These are phyloP conservation scores for Zaprionus gabonicus DNA, from an alignment of 1,140 invertebrate genomes.

Conservation along the genomic window DNA sequence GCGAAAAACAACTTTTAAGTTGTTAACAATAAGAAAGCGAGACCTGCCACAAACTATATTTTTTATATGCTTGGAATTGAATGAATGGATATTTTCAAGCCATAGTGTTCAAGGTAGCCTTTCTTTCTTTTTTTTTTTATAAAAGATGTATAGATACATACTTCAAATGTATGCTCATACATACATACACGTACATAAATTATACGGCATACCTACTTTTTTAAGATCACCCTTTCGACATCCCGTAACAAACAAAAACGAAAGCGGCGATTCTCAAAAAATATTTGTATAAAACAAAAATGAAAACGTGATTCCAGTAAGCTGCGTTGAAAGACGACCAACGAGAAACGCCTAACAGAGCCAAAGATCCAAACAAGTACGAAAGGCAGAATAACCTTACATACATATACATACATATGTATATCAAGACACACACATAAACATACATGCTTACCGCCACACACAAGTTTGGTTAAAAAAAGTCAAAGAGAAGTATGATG, in stretches of 20 bases:
- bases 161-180: too few species aligned
- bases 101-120: too few species aligned
- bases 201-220: constrained; percentile 61
- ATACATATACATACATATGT: neutral
- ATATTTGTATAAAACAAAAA: constrained; percentile 5
- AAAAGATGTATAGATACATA: too few species aligned
- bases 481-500: neutral
- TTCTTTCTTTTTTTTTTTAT: too few species aligned
- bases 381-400: neutral
- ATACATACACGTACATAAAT: constrained; percentile 40
- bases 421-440: neutral
- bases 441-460: neutral
- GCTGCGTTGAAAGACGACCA: constrained; percentile 16
- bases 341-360: constrained; percentile 10
- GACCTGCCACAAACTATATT: too few species aligned
- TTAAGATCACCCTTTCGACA: constrained; percentile 39
- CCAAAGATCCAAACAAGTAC: constrained; percentile 5
- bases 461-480: neutral
- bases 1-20: neutral
- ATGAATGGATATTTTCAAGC: too few species aligned
- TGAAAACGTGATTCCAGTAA: neutral
- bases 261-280: constrained; percentile 42
- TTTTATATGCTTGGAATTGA: too few species aligned
- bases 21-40: neutral
- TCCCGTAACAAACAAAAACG: constrained; percentile 61